Evolutionary conservation across 2,888 invertebrate species (phyloP).

Genomic region (Geophilus truncorum): DNA sequence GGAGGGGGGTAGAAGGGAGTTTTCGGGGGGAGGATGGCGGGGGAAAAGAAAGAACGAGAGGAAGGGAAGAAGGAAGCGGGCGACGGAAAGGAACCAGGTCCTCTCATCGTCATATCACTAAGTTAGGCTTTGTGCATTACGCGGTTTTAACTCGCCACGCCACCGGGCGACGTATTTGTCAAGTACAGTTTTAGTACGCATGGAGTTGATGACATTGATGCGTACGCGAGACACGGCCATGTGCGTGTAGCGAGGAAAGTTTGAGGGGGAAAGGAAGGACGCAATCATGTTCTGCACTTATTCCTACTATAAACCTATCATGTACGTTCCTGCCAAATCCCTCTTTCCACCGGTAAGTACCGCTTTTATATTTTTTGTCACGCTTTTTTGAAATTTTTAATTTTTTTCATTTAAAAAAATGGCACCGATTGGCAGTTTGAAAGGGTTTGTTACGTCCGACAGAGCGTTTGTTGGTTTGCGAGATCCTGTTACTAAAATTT

Average conservation of each 20-base stretch:
- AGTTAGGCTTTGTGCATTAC: neutral
- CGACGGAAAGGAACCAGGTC: neutral
- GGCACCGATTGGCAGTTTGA: too few species aligned
- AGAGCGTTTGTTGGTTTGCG: neutral
- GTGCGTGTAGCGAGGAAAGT: neutral
- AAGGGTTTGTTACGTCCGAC: neutral
- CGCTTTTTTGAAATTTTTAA: neutral
- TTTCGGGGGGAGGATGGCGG: conserved; percentile 1
- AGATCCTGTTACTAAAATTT: neutral
- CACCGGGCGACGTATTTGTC: neutral
- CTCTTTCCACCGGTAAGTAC: conserved; percentile 37
- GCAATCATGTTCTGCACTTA: conserved; percentile 37
- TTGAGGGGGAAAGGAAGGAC: neutral
- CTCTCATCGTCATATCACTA: neutral
- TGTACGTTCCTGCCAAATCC: conserved; percentile 36
- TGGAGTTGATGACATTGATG: neutral
- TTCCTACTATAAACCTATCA: conserved; percentile 37
- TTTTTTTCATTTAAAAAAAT: too few species aligned
- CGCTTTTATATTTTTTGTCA: neutral
- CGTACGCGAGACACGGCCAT: neutral
- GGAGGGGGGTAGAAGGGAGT: conserved; percentile 10
- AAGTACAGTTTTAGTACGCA: neutral
- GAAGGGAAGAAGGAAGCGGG: neutral
- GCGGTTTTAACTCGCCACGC: neutral
- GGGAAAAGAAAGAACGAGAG: neutral